Base-by-base conservation (phyloP, 2,888 invertebrate genomes). In the Drosophila meridiana region DNA sequence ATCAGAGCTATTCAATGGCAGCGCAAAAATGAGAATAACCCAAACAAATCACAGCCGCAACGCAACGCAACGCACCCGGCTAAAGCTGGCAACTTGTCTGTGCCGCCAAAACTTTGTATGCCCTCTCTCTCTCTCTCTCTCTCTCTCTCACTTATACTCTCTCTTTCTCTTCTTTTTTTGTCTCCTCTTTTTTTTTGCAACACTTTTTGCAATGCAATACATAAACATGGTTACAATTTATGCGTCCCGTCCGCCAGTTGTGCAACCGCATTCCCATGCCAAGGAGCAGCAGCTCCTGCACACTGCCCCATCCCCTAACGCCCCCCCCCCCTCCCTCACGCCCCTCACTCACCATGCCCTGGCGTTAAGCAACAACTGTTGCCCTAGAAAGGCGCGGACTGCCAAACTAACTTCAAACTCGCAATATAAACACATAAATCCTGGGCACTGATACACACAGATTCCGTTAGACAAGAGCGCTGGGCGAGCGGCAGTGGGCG, bases 351-450 rank as follows among this genome's bases (percentile, higher is more conserved):
- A 5, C 26, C 20, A 20, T 20, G 20, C 20, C 53, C 3, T 42
- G 42, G 38, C 32, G 40, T 26, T 30, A 11, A 32, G 32, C 20
- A 53, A 38, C 58, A 67, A 74, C 59, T 71, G 70, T 45, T 73
- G 76, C 47, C 75, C 65, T 65, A 76, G 70, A 72, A 77, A 67
- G 50, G 55, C 86, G 88, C 78, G 82, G 69, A 74, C 83, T 89
- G 86, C 90, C 86, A 88, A 90, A 90, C 89, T 78, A 89, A 90
- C 89, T 87, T 90, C 90, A 90, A 90, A 89, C 89, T 87, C 75
- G 70, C 74, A 87, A 90, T 78, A 90, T 82, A 90, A 89, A 90
- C 87, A 87, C 87, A 87, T 87, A 87, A 87, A 87, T 87, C 89
- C 90, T 77, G 67, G 70, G 69, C 84, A 80, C 89, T 87, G 87